Base-by-base conservation (phyloP, 2,797 vertebrate genomes). In the Tauraco hartlaubi region DNA sequence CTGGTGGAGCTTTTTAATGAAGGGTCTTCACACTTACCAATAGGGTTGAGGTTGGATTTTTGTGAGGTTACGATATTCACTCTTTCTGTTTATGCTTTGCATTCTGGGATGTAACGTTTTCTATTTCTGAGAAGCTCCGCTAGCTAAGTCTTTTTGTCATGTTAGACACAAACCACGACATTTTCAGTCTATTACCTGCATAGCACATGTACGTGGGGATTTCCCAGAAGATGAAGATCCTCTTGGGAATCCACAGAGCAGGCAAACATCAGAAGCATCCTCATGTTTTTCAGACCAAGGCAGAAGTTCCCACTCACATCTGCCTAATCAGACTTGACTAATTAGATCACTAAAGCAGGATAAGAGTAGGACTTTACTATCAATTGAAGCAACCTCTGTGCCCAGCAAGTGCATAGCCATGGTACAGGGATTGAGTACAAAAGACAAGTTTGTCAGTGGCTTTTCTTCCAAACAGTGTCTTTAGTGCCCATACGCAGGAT, bases 141-240 rank as follows among this genome's bases (percentile, higher is more conserved):
- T 63, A 44, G 6, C 20, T 52, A 61, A 54, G 35, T 31, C 10
- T 59, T 90, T 93, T 35, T 67, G 12, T 54, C 29, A 11, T 7
- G 20, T 26, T 15, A 43, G 48, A 61, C 48, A 51, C 35, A 87
- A 94, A 71, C 12, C 9, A 18, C 8, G 19, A 48, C 10, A 31
- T 25, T 25, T 54, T 85, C 46, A 80, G 62, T 23, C 0, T 3
- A 22, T n/a, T 26, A 51, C 15, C 23, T 58, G 18, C 15, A 20
- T 1, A 41, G 6, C 7, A 9, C 0, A 0, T 35, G 12, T 31
- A 3, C 5, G 7, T 0, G 0, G 12, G 44, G 33, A 59, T 54
- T 73, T 75, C 25, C 35, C 25, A 43, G 29, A 85, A 61, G 22
- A 11, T 63, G 17, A 29, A 39, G 15, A 46, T 82, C 29, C 25